Conservation (phyloP, 2,113 vertebrate genomes). For the Myxocyprinus asiaticus region DNA sequence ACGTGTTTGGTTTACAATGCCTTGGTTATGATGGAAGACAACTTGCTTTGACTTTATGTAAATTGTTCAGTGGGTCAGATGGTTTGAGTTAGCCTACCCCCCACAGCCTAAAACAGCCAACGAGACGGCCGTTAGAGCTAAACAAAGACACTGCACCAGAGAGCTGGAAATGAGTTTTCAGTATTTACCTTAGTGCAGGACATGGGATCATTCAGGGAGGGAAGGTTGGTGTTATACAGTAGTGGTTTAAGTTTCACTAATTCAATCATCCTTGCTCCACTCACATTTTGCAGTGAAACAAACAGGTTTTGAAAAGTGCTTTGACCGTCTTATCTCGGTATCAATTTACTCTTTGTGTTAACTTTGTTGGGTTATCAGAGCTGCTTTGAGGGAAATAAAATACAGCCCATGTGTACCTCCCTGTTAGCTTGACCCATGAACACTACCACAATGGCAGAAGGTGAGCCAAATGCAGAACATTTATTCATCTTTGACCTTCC, state of each 20-base stretch:
- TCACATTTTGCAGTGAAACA: conserved; percentile 19
- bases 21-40: conserved; percentile 27
- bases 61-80: conserved; percentile 50
- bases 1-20: conserved; percentile 45
- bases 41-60: conserved; percentile 48
- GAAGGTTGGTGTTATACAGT: conserved; percentile 20
- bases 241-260: conserved; percentile 48
- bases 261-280: conserved; percentile 35
- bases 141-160: conserved; percentile 34
- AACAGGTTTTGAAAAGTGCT: not conserved
- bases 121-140: conserved; percentile 15
- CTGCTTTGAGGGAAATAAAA: conserved; percentile 42
- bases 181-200: conserved; percentile 28
- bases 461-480: conserved; percentile 17
- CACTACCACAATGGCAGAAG: conserved; percentile 12
- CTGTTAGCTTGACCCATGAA: conserved; percentile 37
- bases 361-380: conserved; percentile 30
- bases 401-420: conserved; percentile 21
- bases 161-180: conserved; percentile 34
- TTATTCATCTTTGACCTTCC: not conserved
- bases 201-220: conserved; percentile 33
- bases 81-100: conserved; percentile 46
- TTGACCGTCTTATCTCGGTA: conserved; percentile 32
- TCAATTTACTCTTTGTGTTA: conserved; percentile 39
- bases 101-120: conserved; percentile 18